Evolutionary conservation across 2,113 vertebrate genomes (phyloP), one percentile per base, ranked within the genome.

Genomic region (Suncus etruscus): DNA sequence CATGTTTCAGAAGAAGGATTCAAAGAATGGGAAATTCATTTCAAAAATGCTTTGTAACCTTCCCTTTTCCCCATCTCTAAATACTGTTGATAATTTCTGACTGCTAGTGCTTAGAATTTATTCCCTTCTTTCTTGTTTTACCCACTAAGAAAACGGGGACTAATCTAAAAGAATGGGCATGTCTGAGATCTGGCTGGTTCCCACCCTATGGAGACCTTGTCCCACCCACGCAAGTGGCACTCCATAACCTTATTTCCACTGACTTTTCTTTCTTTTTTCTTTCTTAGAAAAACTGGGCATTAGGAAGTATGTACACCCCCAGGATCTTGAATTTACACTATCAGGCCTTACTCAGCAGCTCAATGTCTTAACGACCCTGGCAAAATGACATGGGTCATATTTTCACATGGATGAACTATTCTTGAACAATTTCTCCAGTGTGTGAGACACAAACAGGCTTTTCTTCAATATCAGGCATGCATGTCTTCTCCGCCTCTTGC

Each of bases 401-500:
- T 98, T 97, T 97, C 93, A 94, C 96, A 97, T 90, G 96, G 97
- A 95, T 96, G 97, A 96, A 93, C 95, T 96, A 87, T 80, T 97
- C 91, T 84, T 82, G 58, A 97, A 97, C 97, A 98, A 96, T 97
- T 97, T 97, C 96, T 97, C 95, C 90, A 97, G 96, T 97, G 97
- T 97, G 48, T 96, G 94, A 96, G 95, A 90, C 91, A 96, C 96
- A 97, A 97, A 94, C 86, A 96, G 96, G 91, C 96, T 96, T 96
- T 95, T 97, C 97, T 97, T 97, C 96, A 94, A 76, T 78, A 96
- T 86, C 97, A 97, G 95, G 96, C 98, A 98, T 94, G 97, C 96
- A 1, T 96, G 95, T 96, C 97, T 95, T 97, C 91, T 94, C 96
- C 93, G 95, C 83, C 97, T 97, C 83, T 95, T 94, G 95, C 93